phyloP scores from a whole-genome alignment of 2,888 invertebrate species.

The Philereme transversata region DNA sequence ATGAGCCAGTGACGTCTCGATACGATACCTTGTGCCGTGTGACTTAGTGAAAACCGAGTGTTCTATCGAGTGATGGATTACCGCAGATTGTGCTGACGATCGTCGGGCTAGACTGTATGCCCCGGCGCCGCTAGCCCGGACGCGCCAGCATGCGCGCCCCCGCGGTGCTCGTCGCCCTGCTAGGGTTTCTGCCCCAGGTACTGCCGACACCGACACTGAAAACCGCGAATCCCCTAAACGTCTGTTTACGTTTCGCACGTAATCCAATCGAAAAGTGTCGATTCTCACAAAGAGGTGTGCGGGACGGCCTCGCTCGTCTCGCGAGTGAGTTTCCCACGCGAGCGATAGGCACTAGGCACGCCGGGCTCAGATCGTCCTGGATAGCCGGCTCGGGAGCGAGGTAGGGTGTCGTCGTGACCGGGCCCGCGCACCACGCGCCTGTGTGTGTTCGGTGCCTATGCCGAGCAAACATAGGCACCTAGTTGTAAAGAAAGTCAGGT shows the following conservation, averaged over 20 bases:
- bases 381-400: constrained; percentile 64
- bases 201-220: constrained; percentile 60
- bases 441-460: constrained; percentile 77
- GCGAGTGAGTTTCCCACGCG: constrained; percentile 78
- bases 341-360: constrained; percentile 42
- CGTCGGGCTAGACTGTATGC: constrained; percentile 71
- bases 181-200: constrained; percentile 84
- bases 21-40: constrained; percentile 76
- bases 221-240: constrained; percentile 72
- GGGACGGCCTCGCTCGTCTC: constrained; percentile 55
- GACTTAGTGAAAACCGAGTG: constrained; percentile 82
- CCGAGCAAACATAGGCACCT: constrained; percentile 79
- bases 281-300: constrained; percentile 53
- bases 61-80: constrained; percentile 81
- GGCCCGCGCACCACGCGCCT: constrained; percentile 62
- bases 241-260: constrained; percentile 67
- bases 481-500: constrained; percentile 84
- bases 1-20: constrained; percentile 79
- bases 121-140: constrained; percentile 80
- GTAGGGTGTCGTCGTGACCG: constrained; percentile 75
- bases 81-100: constrained; percentile 76
- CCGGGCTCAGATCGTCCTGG: constrained; percentile 68
- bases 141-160: constrained; percentile 83
- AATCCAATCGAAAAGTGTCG: constrained; percentile 51
- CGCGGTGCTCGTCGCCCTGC: constrained; percentile 82